These are phyloP conservation scores for Sarcophaga peregrina DNA, from an alignment of 1,140 invertebrate genomes.

Conservation along the genomic window DNA sequence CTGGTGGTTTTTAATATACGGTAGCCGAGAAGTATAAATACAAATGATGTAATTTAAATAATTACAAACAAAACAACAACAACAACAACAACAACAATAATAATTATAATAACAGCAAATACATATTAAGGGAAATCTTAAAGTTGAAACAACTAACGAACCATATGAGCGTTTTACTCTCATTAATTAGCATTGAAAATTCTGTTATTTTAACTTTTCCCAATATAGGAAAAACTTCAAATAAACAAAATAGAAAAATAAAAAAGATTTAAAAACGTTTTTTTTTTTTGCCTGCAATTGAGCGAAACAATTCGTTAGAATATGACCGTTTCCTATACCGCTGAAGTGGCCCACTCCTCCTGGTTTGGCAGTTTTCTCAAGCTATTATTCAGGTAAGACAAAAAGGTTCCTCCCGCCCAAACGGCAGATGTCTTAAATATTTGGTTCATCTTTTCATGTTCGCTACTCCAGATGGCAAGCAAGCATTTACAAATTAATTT, in stretches of 20 bases:
- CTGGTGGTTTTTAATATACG: constrained; percentile 32
- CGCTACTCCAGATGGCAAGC: constrained; percentile 83
- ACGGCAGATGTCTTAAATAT: background rate
- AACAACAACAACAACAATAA: background rate
- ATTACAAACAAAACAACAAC: constrained; percentile 27
- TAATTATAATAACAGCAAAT: background rate
- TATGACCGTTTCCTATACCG: constrained; percentile 61
- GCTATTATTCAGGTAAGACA: constrained; percentile 50
- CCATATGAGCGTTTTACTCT: too few relatives aligned
- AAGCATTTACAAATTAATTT: constrained; percentile 96
- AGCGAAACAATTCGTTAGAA: constrained; percentile 7
- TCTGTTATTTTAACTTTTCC: background rate
- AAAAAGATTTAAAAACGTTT: background rate
- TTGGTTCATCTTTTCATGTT: constrained; percentile 14
- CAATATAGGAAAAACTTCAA: background rate
- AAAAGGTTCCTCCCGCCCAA: background rate
- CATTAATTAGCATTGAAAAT: constrained; percentile 3
- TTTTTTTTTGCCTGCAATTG: background rate
- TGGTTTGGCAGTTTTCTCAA: constrained; percentile 56
- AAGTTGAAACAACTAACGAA: background rate
- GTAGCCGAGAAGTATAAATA: constrained; percentile 23
- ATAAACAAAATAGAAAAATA: too few relatives aligned
- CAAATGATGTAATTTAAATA: constrained; percentile 41
- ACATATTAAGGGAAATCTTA: background rate
- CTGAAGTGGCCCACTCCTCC: constrained; percentile 51